Evolutionary conservation across 2,888 invertebrate species (phyloP).

Genomic region (Thalpophila matura): DNA sequence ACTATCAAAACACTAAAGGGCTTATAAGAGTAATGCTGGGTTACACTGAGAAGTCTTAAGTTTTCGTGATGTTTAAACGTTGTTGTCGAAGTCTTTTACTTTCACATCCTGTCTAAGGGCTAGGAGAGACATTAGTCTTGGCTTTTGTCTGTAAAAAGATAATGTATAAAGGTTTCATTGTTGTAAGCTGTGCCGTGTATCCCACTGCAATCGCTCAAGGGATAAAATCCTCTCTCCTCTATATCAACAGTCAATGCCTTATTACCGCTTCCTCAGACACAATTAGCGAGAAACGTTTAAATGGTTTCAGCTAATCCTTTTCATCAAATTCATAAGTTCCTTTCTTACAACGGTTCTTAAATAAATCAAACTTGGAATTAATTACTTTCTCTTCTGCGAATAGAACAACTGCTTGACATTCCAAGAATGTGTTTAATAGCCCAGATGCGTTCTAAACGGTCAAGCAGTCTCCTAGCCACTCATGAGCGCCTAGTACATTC

Average conservation of each 20-base stretch:
- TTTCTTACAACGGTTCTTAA: neutral
- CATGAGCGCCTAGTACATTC: slow-evolving; percentile 42
- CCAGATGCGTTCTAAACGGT: slow-evolving; percentile 19
- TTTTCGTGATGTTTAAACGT: neutral
- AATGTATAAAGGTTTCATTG: too few relatives aligned
- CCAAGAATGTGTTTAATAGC: slow-evolving; percentile 25
- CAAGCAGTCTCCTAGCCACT: slow-evolving; percentile 36
- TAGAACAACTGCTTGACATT: slow-evolving; percentile 15
- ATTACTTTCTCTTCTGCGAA: slow-evolving; percentile 46
- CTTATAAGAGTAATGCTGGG: too few relatives aligned
- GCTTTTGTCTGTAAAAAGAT: too few relatives aligned
- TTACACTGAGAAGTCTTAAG: neutral
- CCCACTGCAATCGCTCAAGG: too few relatives aligned
- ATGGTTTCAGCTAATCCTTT: neutral
- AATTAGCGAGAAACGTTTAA: neutral
- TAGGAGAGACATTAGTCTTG: too few relatives aligned
- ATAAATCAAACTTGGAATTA: neutral
- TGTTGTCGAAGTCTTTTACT: neutral
- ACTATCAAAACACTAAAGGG: slow-evolving; percentile 5
- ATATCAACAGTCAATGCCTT: too few relatives aligned
- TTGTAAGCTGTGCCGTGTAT: too few relatives aligned
- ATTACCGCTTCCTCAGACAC: neutral
- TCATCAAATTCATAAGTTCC: neutral
- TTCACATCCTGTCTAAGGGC: too few relatives aligned
- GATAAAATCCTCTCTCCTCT: too few relatives aligned